Evolutionary conservation across 2,888 invertebrate genomes (phyloP), one percentile per base, ranked within the genome.

Genomic region (Agrilus mali): DNA sequence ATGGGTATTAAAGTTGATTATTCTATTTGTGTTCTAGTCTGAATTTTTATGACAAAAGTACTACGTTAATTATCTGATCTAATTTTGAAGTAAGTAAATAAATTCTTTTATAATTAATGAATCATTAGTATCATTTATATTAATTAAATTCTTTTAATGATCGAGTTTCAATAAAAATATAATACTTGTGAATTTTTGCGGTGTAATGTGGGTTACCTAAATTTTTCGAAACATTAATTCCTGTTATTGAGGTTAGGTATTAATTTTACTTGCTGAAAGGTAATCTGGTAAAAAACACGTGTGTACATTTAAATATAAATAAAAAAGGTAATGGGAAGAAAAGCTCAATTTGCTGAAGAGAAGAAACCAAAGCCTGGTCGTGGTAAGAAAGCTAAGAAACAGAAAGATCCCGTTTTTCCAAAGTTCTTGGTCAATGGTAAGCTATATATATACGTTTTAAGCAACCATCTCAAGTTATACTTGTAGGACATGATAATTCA

Each of bases 381-480:
- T 7, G 93, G 92, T 0, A 77, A 81, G 50, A 94, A 93, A 66
- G 72, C 89, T 0, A 84, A 80, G 53, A 94, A 93, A 60, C 94
- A 94, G 60, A 77, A 78, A 36, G 82, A 85, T 54, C 93, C 94
- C 2, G 70, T 72, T 38, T 78, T 83, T 59, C 74, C 76, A 45
- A 75, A 76, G 53, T 74, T 32, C 53, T 60, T 58, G 71, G 75
- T 74, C 65, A 55, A 52, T 54, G 27, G 44, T 36, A 34, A 31
- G 13, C 20, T 40, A 33, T 32, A 17, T 22, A 45, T 10, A 31
- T 34, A 33, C n/a, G 17, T 44, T 41, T 27, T 38, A 41, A 27
- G 2, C 27, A 3, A 3, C 10, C 10, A 10, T 15, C 7, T 13
- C 13, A 20, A 8, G 27, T 33, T 42, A 6, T 42, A 20, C 13